Evolutionary conservation across 2,888 invertebrate genomes (phyloP), one percentile per base, ranked within the genome.

Genomic region (Scrobipalpa costella): DNA sequence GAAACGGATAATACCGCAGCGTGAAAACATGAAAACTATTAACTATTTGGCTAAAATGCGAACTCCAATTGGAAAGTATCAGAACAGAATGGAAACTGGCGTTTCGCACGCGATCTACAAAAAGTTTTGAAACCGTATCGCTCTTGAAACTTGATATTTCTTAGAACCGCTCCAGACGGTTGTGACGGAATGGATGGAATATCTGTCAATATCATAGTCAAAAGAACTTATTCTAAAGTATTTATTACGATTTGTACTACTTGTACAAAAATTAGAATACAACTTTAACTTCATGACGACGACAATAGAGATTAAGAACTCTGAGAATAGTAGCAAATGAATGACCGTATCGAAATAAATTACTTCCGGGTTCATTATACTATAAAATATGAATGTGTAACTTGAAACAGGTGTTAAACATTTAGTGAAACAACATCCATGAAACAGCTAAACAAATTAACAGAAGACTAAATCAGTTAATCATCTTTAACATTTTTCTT

Each of bases 21-120:
- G 71, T 75, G 71, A 73, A 78, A 65, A 70, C 67, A 66, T 61
- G 52, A 67, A 63, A 65, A 66, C 70, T 70, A 72, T 70, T 69
- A 71, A 66, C 70, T 70, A 73, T 70, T 69, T 70, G 63, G 65
- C 68, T 36, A 63, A 67, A 67, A 64, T 67, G 66, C 64, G 66
- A 63, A 68, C 64, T 63, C 65, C 63, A 64, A 69, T 73, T 77
- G 73, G 77, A 81, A 80, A 79, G 76, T 68, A 69, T 66, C 67
- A 66, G 33, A 50, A 67, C 66, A 34, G 62, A 64, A 68, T 49
- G 59, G 69, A 73, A 72, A 79, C 72, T 64, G 71, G 40, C 65
- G 64, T 52, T 66, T 64, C 38, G 62, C 81, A 83, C 73, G 82
- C 79, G 70, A 80, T 63, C 61, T 64, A 64, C 59, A 58, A 66